Percentiles rank a stretch among this genome's conserved stretches.
Evolutionary conservation across 2,797 vertebrate species (phyloP).

Genomic region (Sternarchorhynchus goeldii): DNA sequence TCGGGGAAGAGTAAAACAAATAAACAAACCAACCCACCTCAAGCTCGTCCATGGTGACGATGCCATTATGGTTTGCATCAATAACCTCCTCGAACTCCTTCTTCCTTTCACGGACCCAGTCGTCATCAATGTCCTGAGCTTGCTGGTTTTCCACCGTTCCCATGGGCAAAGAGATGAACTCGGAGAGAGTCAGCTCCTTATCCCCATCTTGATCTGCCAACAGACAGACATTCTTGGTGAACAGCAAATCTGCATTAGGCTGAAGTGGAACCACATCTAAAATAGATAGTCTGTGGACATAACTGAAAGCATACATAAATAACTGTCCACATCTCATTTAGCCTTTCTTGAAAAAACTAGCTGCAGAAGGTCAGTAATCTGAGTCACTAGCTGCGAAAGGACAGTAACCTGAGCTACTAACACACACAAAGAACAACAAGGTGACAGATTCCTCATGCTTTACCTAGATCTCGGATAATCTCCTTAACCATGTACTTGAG

Average conservation of each 20-base stretch:
- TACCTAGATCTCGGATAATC: conserved; percentile 92
- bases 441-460: neutral
- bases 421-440: neutral
- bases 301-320: neutral
- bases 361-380: too few species aligned
- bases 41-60: conserved; percentile 92
- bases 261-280: neutral
- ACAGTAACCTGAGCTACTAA: too few species aligned
- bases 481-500: conserved; percentile 97
- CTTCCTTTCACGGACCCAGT: conserved; percentile 92
- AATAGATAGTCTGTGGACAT: neutral
- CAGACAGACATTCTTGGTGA: neutral
- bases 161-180: conserved; percentile 93
- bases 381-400: too few species aligned
- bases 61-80: conserved; percentile 82
- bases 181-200: conserved; percentile 87
- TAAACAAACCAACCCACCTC: conserved; percentile 77
- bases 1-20: too few species aligned
- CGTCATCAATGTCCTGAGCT: conserved; percentile 92
- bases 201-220: conserved; percentile 90
- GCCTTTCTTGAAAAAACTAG: too few species aligned
- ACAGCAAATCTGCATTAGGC: neutral
- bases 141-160: conserved; percentile 96
- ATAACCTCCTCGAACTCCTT: conserved; percentile 95
- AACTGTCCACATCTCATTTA: too few species aligned